Percentiles rank a stretch among this genome's conserved stretches.
phyloP scores from a whole-genome alignment of 1,140 invertebrate genomes.

The Trichogramma pretiosum region DNA sequence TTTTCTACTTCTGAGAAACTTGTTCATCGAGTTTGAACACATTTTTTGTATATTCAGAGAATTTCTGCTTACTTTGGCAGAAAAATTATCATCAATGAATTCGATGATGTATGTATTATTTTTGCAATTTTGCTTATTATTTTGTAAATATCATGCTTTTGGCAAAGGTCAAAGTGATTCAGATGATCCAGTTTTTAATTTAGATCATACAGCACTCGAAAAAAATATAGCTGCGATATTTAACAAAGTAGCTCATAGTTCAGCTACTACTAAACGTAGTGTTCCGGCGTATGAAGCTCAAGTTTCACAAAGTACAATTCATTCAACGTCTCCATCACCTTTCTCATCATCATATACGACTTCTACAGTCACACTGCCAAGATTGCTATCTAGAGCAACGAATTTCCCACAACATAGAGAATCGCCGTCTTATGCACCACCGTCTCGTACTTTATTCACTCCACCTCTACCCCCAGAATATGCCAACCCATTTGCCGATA shows the following conservation, averaged over 20 bases:
- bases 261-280: conserved; percentile 55
- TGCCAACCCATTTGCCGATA: conserved; percentile 72
- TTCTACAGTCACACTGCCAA: conserved; percentile 19
- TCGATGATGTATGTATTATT: conserved; percentile 13
- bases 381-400: conserved; percentile 27
- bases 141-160: conserved; percentile 5
- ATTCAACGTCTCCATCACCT: conserved; percentile 55
- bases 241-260: conserved; percentile 59
- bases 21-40: too few species aligned
- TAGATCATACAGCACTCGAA: conserved; percentile 46
- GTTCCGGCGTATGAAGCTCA: conserved; percentile 55
- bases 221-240: conserved; percentile 57
- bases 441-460: conserved; percentile 65
- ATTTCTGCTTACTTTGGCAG: too few species aligned
- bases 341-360: background rate
- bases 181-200: conserved; percentile 37
- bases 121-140: conserved; percentile 16
- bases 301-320: conserved; percentile 42
- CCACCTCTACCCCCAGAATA: conserved; percentile 70
- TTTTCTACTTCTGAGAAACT: too few species aligned
- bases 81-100: too few species aligned
- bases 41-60: too few species aligned
- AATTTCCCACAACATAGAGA: conserved; percentile 43
- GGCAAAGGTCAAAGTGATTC: conserved; percentile 34
- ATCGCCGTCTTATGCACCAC: conserved; percentile 71